Evolutionary conservation across 2,888 invertebrate genomes (phyloP), one percentile per base, ranked within the genome.

Genomic region (Campoplex nolae): DNA sequence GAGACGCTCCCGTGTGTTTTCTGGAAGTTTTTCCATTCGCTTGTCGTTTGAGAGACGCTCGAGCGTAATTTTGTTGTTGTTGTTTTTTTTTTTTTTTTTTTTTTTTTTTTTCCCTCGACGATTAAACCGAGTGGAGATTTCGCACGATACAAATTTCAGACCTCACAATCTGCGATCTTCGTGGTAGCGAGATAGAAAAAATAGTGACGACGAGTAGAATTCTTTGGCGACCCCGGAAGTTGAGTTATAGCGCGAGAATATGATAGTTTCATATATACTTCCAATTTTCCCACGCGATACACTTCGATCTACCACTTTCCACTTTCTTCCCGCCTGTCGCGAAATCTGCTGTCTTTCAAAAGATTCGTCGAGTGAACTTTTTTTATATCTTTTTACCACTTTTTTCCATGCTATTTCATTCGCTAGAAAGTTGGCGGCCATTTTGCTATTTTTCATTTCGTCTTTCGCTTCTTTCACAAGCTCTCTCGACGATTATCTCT

Each of bases 401-500:
- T 51, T 48, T 23, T 75, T 62, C 1, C 62, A 42, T 45, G 42
- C 9, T 32, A 4, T 51, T 54, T 23, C 32, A 16, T 71, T 51
- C 45, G 7, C 45, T 18, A 7, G 16, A 65, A 45, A 54, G 51
- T 51, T 83, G 35, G 23, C 23, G 9, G 23, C 35, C 28, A 32
- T 67, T 73, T 79, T 54, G 13, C 23, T 76, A 58, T 23, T 62
- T 35, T 58, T 38, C 35, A 1, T 9, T 38, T 48, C 9, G 38
- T 38, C 3, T 38, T 38, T 38, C 74, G 71, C 73, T 75, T 83
- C 77, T 42, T 48, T 83, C 70, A 58, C 65, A 6, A 38, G 38
- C 3, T 38, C 76, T 79, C 85, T 85, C 79, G 88, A 84, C 80
- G 82, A 84, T 79, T 82, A 85, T 85, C 88, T 87, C 87, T 84